phyloP scores from a whole-genome alignment of 92 coral and sea anemone genomes.

The Desmophyllum pertusum region DNA sequence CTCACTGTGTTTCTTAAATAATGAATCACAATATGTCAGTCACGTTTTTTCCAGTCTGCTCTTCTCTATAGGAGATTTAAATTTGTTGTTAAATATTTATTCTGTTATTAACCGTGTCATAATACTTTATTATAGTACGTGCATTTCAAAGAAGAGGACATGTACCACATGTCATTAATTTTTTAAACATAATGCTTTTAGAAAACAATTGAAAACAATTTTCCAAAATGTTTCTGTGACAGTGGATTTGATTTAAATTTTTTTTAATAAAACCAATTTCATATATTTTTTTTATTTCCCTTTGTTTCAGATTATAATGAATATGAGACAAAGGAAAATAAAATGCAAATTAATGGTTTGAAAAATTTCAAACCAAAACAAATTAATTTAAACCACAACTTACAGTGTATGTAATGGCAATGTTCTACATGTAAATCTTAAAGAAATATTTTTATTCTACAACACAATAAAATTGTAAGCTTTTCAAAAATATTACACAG shows the following conservation, averaged over 20 bases:
- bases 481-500: too few species aligned
- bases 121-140: too few species aligned
- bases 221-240: neutral
- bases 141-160: slow-evolving; percentile 3
- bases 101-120: neutral
- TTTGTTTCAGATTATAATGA: neutral
- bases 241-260: neutral
- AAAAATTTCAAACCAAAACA: neutral
- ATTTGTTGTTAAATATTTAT: neutral
- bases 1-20: neutral
- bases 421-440: too few species aligned
- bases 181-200: slow-evolving; percentile 4
- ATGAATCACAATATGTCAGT: too few species aligned
- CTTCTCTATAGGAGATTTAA: neutral
- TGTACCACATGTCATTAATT: slow-evolving; percentile 25
- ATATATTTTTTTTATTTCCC: neutral
- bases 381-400: neutral
- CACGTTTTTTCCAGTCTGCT: too few species aligned
- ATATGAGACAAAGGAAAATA: neutral
- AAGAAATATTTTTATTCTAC: too few species aligned
- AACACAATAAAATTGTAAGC: too few species aligned
- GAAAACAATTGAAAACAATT: too few species aligned
- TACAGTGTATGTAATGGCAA: too few species aligned
- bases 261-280: neutral
- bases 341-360: neutral